Evolutionary conservation across 2,888 invertebrate species (phyloP), one percentile per base, ranked within the genome.

Genomic region (Drosophila sordidula): DNA sequence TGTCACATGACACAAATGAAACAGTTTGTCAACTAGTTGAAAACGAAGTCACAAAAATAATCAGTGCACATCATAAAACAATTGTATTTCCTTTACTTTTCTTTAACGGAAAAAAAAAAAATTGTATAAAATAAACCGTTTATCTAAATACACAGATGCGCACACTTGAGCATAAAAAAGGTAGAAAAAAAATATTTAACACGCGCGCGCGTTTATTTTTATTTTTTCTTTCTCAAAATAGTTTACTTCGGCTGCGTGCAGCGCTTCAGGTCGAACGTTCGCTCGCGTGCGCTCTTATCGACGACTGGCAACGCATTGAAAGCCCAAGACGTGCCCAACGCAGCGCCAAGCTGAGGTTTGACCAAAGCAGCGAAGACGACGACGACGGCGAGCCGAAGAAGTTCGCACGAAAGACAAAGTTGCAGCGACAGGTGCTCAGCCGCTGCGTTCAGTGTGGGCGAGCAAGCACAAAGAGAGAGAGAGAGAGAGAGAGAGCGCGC

Each of bases 241-340:
- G 67, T 58, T 29, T 16, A 39, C 46, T 38, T 12, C 34, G 29
- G 29, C 8, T 29, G 29, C 29, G 8, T 29, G 9, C 29, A 29
- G 41, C 22, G 62, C 55, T 49, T 41, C 45, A 29, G 8, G 14
- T 46, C 54, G 36, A 26, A 11, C 63, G 26, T 16, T 41, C 47
- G 50, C 61, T 77, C 62, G 79, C 89, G 89, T 90, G 89, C 84
- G 84, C 78, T 87, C 78, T 89, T 84, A 81, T 90, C 89, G 84
- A 90, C 90, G 87, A 87, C 78, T 89, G 69, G 84, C 85, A 90
- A 89, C 89, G 88, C 83, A 89, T 88, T 90, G 89, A 85, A 89
- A 65, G 68, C 76, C 68, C 64, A 69, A 76, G 85, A 89, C 87
- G 84, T 84, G 83, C 74, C 69, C 55, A 67, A 52, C 63, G 50